phyloP scores from a whole-genome alignment of 2,113 vertebrate genomes.

The Delphinus delphis region DNA sequence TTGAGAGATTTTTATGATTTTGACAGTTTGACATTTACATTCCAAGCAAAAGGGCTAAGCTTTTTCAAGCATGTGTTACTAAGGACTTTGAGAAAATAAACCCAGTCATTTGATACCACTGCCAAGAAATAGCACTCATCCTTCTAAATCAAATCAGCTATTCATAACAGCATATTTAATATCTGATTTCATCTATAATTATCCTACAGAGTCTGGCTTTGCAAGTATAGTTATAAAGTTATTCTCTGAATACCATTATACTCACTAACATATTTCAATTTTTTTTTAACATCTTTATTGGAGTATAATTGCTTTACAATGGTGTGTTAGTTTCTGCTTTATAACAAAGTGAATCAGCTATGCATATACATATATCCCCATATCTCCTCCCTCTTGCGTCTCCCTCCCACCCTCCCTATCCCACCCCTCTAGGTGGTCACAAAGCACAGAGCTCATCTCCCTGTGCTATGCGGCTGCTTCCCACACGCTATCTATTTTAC shows the following conservation, averaged over 20 bases:
- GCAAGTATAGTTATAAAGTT: background rate
- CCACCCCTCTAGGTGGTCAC: too few species aligned
- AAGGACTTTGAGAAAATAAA: slow-evolving; percentile 48
- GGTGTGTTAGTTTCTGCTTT: too few species aligned
- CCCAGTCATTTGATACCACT: background rate
- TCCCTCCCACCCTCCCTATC: too few species aligned
- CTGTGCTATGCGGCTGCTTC: too few species aligned
- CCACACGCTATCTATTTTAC: too few species aligned
- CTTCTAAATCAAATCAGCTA: slow-evolving; percentile 22
- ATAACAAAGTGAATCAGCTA: too few species aligned
- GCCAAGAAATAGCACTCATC: background rate
- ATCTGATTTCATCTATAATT: background rate
- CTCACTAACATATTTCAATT: background rate
- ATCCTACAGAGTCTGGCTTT: background rate
- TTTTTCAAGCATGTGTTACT: slow-evolving; percentile 19
- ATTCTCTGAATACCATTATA: background rate
- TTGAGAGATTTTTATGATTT: slow-evolving; percentile 44
- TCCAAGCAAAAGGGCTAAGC: slow-evolving; percentile 18
- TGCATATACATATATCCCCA: too few species aligned
- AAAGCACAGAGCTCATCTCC: too few species aligned
- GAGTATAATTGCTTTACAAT: too few species aligned
- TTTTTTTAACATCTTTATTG: too few species aligned
- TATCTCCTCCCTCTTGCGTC: too few species aligned
- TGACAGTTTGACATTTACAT: slow-evolving; percentile 49
- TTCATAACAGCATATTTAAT: background rate